Conservation (phyloP, 1,140 invertebrate genomes). For the Cotesia typhae region DNA sequence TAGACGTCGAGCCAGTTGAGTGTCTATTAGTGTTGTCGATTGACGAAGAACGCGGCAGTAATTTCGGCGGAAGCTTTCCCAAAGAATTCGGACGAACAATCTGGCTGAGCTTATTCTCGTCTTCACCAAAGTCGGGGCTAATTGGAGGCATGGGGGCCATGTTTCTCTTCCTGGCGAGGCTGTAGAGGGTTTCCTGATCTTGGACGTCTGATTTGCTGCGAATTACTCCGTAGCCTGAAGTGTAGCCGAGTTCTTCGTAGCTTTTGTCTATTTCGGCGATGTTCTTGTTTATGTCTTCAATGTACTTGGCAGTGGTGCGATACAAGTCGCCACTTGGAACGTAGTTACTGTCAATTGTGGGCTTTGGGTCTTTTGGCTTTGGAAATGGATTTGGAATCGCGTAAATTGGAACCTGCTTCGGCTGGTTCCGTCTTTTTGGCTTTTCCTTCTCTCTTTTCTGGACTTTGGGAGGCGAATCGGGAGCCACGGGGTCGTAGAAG, state of each 20-base stretch:
- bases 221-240: slow-evolving; percentile 50
- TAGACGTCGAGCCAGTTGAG: slow-evolving; percentile 53
- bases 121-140: slow-evolving; percentile 41
- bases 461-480: background rate
- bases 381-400: slow-evolving; percentile 44
- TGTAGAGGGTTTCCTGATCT: slow-evolving; percentile 38
- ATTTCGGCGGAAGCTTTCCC: slow-evolving; percentile 50
- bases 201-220: slow-evolving; percentile 42
- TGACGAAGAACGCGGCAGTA: slow-evolving; percentile 53
- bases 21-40: slow-evolving; percentile 55
- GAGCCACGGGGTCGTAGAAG: slow-evolving; percentile 35
- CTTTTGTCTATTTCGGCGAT: slow-evolving; percentile 60
- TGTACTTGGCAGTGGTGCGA: slow-evolving; percentile 54
- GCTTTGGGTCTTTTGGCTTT: slow-evolving; percentile 19
- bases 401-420: slow-evolving; percentile 49
- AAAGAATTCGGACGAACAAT: slow-evolving; percentile 45
- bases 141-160: slow-evolving; percentile 61
- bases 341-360: slow-evolving; percentile 50
- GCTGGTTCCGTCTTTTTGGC: slow-evolving; percentile 21
- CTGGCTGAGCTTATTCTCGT: slow-evolving; percentile 33
- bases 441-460: slow-evolving; percentile 8
- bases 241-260: slow-evolving; percentile 50
- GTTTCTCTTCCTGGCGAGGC: slow-evolving; percentile 47
- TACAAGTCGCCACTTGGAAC: slow-evolving; percentile 59
- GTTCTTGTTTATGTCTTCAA: slow-evolving; percentile 61